Conservation (phyloP, 2,797 vertebrate species). For the Lophius americanus region DNA sequence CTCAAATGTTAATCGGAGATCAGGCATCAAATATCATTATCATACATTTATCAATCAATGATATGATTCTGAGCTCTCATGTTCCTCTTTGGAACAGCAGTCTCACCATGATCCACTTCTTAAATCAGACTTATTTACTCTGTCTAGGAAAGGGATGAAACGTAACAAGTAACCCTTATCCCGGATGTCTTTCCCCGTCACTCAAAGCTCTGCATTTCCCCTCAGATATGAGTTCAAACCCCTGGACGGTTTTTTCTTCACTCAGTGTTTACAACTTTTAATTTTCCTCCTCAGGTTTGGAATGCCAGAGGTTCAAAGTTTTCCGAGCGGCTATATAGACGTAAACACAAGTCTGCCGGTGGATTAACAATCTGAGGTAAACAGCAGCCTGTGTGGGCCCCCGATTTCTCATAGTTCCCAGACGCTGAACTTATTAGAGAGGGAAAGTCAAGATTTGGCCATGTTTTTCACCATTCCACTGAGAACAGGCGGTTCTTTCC, state of each 20-base stretch:
- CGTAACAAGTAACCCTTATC: slow-evolving; percentile 15
- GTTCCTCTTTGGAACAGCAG: slow-evolving; percentile 6
- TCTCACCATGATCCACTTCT: slow-evolving; percentile 24
- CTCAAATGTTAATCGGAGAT: background rate
- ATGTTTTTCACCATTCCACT: slow-evolving; percentile 14
- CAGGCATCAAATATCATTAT: background rate
- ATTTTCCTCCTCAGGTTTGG: slow-evolving; percentile 47
- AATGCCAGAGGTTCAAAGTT: slow-evolving; percentile 47
- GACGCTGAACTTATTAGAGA: slow-evolving; percentile 33
- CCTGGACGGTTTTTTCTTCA: slow-evolving; percentile 9
- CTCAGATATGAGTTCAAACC: slow-evolving; percentile 45
- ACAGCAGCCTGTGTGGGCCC: slow-evolving; percentile 23
- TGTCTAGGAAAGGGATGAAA: slow-evolving; percentile 37
- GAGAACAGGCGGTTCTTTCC: slow-evolving; percentile 17
- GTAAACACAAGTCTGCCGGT: slow-evolving; percentile 35
- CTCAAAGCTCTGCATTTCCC: slow-evolving; percentile 18
- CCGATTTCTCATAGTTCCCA: slow-evolving; percentile 32
- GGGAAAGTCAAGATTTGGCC: slow-evolving; percentile 41
- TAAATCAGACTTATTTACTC: slow-evolving; percentile 38
- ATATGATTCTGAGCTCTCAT: background rate
- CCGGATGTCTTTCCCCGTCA: background rate
- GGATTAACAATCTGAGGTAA: slow-evolving; percentile 38
- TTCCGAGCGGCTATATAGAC: slow-evolving; percentile 25
- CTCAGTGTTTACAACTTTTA: slow-evolving; percentile 50
- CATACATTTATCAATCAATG: slow-evolving; percentile 1